These are phyloP conservation scores for Agelastica alni DNA, from an alignment of 2,888 invertebrate species.

Conservation along the genomic window DNA sequence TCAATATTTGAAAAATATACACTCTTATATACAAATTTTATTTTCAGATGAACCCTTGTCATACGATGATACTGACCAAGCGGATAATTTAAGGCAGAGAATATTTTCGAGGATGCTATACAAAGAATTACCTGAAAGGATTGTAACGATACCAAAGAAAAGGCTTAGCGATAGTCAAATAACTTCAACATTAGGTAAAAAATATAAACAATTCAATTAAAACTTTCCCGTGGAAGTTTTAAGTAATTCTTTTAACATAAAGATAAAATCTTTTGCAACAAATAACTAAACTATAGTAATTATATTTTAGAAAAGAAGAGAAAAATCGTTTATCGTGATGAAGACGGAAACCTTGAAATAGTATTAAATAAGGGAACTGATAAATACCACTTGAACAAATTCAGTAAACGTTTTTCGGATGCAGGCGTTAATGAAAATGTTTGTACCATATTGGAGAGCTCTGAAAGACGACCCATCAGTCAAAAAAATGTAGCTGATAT, in stretches of 20 bases:
- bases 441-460: background rate
- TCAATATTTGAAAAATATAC: too few species aligned
- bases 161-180: slow-evolving; percentile 26
- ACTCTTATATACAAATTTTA: too few species aligned
- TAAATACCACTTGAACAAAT: background rate
- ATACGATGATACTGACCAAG: slow-evolving; percentile 15
- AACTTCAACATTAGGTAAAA: slow-evolving; percentile 25
- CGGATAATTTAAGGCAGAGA: slow-evolving; percentile 47
- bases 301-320: slow-evolving; percentile 25
- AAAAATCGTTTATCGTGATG: slow-evolving; percentile 23
- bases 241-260: too few species aligned
- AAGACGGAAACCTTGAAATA: slow-evolving; percentile 23
- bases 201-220: too few species aligned
- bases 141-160: slow-evolving; percentile 14
- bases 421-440: background rate
- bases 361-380: slow-evolving; percentile 5
- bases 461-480: too few species aligned
- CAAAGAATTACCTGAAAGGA: slow-evolving; percentile 17
- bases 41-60: slow-evolving; percentile 24
- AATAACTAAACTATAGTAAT: too few species aligned
- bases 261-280: too few species aligned
- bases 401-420: background rate
- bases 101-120: slow-evolving; percentile 43
- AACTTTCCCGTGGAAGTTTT: too few species aligned
- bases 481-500: slow-evolving; percentile 31